phyloP scores from a whole-genome alignment of 2,888 invertebrate species.

The Drosophila longiperda region DNA sequence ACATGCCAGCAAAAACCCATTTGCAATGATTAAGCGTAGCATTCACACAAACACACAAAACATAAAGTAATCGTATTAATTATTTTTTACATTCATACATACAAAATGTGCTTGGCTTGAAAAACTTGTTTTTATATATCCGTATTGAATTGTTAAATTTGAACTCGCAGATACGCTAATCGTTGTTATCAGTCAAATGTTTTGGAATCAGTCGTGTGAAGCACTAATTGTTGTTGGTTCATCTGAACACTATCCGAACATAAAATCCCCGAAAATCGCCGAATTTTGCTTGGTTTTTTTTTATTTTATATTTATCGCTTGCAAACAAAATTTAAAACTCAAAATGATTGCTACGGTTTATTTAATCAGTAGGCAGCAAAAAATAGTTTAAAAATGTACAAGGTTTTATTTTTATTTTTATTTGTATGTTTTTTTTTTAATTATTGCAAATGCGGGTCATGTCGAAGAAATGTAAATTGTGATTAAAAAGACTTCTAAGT shows the following conservation, averaged over 20 bases:
- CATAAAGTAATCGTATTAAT: background rate
- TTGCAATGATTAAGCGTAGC: background rate
- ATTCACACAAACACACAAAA: background rate
- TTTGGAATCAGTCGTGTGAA: slow-evolving; percentile 18
- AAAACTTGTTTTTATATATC: background rate
- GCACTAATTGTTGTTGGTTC: slow-evolving; percentile 27
- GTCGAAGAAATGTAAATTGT: slow-evolving; percentile 4
- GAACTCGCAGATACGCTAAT: slow-evolving; percentile 10
- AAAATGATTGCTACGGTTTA: slow-evolving; percentile 12
- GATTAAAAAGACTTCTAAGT: slow-evolving; percentile 44
- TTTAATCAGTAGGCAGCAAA: slow-evolving; percentile 26
- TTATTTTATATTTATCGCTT: slow-evolving; percentile 8
- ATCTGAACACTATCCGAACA: slow-evolving; percentile 38
- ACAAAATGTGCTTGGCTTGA: background rate
- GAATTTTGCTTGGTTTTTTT: slow-evolving; percentile 22
- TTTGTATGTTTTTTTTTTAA: background rate
- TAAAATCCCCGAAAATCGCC: slow-evolving; percentile 60
- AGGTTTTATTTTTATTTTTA: slow-evolving; percentile 29
- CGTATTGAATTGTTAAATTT: background rate
- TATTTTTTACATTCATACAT: background rate
- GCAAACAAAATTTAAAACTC: slow-evolving; percentile 12
- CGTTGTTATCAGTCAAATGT: slow-evolving; percentile 38
- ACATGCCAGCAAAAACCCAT: background rate
- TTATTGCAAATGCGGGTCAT: slow-evolving; percentile 41
- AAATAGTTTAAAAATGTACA: slow-evolving; percentile 1